Evolutionary conservation across 2,888 invertebrate species (phyloP).

Genomic region (Platycnemis pennipes): DNA sequence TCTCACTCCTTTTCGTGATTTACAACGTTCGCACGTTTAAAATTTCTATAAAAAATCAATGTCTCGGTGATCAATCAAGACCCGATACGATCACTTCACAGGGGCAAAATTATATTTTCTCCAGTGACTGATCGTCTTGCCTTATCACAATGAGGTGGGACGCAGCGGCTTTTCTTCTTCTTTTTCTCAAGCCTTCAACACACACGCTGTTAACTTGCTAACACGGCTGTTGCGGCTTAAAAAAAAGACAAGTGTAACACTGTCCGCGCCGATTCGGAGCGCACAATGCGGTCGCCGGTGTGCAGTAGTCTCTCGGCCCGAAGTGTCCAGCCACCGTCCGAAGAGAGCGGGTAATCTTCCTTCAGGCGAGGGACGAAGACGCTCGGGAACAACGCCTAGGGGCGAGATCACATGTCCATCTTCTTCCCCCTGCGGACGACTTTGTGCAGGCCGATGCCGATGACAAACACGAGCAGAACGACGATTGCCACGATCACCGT

Average conservation of each 20-base stretch:
- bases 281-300: neutral
- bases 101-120: neutral
- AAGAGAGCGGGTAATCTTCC: neutral
- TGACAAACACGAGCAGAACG: conserved; percentile 45
- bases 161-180: neutral
- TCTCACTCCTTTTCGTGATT: neutral
- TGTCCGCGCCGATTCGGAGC: too few species aligned
- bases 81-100: neutral
- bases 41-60: neutral
- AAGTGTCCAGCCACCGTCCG: neutral
- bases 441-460: conserved; percentile 50
- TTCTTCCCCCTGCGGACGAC: conserved; percentile 45
- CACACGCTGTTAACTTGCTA: neutral
- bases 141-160: conserved; percentile 14
- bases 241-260: too few species aligned
- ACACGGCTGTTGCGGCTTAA: conserved; percentile 14
- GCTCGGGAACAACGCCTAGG: too few species aligned
- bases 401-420: conserved; percentile 43
- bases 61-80: neutral
- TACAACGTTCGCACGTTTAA: neutral
- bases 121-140: neutral
- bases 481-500: conserved; percentile 56
- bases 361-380: neutral
- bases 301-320: too few species aligned
- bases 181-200: neutral